A percentile compares a stretch with the other conserved stretches of the same genome.
Evolutionary conservation across 2,888 invertebrate genomes (phyloP).

Genomic region (Pristionchus fissidentatus): DNA sequence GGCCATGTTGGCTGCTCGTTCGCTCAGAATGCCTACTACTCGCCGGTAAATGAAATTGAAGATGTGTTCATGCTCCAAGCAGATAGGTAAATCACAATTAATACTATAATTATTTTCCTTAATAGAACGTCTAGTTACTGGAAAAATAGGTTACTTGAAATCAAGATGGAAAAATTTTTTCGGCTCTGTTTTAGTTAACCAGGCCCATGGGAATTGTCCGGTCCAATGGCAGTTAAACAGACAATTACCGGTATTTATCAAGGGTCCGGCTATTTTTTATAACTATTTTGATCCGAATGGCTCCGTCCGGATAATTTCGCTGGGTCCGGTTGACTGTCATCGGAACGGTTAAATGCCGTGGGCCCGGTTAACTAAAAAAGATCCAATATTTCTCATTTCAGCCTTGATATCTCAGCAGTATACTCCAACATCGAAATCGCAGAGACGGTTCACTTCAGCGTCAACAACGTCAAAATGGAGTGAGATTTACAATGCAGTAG

Average conservation of each 20-base stretch:
- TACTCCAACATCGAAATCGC: not conserved
- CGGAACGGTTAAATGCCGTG: no score
- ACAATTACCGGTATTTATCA: no score
- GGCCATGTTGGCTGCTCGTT: slow-evolving; percentile 9
- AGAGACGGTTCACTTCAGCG: not conserved
- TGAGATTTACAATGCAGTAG: not conserved
- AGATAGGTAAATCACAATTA: not conserved
- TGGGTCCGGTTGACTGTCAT: no score
- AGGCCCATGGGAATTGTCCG: no score
- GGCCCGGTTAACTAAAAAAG: not conserved
- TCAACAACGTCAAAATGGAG: not conserved
- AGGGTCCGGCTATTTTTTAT: no score
- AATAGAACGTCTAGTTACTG: no score
- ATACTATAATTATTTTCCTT: not conserved
- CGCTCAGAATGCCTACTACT: not conserved
- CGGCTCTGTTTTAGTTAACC: no score
- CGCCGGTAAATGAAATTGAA: not conserved
- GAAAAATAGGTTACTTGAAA: no score
- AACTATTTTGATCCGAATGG: no score
- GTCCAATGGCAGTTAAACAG: no score
- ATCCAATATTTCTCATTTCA: not conserved
- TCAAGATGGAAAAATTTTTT: no score
- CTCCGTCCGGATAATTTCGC: no score
- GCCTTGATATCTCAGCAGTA: not conserved
- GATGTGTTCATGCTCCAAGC: not conserved